Evolutionary conservation across 1,140 invertebrate genomes (phyloP), one percentile per base, ranked within the genome.

Genomic region (Chironomus tepperi): DNA sequence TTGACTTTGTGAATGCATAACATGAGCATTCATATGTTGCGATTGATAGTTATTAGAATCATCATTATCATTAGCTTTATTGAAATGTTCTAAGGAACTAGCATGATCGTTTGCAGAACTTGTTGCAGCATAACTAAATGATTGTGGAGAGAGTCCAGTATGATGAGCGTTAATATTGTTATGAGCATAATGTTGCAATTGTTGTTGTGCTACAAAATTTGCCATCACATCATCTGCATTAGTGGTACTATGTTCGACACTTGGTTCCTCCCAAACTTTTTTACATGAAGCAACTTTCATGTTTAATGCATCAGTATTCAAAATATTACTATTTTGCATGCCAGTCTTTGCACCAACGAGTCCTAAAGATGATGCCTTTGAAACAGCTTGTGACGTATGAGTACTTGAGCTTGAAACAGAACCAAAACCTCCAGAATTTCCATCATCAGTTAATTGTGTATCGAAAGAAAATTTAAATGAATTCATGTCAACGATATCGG

Each of bases 221-320:
- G 84, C 83, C 73, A 77, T 82, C 3, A 78, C 83, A 75, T 87
- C 81, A 74, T 84, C 84, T 15, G 78, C 75, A 57, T 57, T 57
- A 12, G 12, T 57, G 76, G 82, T 85, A 65, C 86, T 85, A 77
- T 91, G 89, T 74, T 92, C 91, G 0, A 90, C 89, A 10, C 89
- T 86, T 8, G 87, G 85, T 84, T 85, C 89, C 78, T 94, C 93
- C 93, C 93, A 94, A 43, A 92, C 93, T 82, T 94, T 96, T 83
- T 97, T 97, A 5, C 96, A 95, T 74, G 93, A 95, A 7, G 93
- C 93, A 77, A 97, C 96, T 84, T 98, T 97, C 81, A 95, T 87
- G 84, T 96, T 95, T 10, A 98, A 87, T 81, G 97, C 95, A 42
- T 93, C 93, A 15, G 91, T 89, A 0, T 91, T 91, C 9, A 90